Evolutionary conservation across 2,797 vertebrate species (phyloP), one percentile per base, ranked within the genome.

Genomic region (Megaceryle alcyon): DNA sequence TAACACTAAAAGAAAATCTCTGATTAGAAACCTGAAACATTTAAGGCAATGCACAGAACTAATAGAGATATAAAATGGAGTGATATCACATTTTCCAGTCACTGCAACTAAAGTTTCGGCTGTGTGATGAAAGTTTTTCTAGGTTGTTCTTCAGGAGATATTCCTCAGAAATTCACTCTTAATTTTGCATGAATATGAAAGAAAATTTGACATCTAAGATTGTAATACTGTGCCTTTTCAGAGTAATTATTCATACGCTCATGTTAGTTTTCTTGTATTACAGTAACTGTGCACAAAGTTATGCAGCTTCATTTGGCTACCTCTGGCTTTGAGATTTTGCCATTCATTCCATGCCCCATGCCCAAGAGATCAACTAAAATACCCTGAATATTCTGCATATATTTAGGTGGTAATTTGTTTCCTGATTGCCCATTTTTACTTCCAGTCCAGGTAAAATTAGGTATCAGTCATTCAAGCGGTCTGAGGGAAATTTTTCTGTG

Each of bases 381-480:
- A 83, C 41, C 48, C 54, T 60, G 21, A 73, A 70, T 77, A 86
- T 95, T 63, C 73, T 72, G 41, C 17, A 23, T 53, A 53, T 25
- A 15, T 72, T 88, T 41, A 83, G 82, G 44, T 82, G 59, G 35
- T 66, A 4, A 56, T 82, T 91, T 76, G 69, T 83, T 91, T 93
- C 43, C 57, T 16, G 33, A 77, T 70, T 64, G 75, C 41, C 64
- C 57, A 66, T 76, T 94, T 82, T 85, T 63, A 66, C 70, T 70
- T 85, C 61, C 76, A 95, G 69, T 82, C 61, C 57, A 57, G 72
- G 63, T 75, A 95, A 84, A 94, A 95, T 87, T 82, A 87, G 68
- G 78, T 71, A 93, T 12, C 51, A 76, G 37, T 71, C 56, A 63
- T 80, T 94, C 35, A 81, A 86, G 59, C 31, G 39, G 33, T 80